Base-by-base conservation (phyloP, 2,797 vertebrate genomes). In the Dromococcyx pavoninus region DNA sequence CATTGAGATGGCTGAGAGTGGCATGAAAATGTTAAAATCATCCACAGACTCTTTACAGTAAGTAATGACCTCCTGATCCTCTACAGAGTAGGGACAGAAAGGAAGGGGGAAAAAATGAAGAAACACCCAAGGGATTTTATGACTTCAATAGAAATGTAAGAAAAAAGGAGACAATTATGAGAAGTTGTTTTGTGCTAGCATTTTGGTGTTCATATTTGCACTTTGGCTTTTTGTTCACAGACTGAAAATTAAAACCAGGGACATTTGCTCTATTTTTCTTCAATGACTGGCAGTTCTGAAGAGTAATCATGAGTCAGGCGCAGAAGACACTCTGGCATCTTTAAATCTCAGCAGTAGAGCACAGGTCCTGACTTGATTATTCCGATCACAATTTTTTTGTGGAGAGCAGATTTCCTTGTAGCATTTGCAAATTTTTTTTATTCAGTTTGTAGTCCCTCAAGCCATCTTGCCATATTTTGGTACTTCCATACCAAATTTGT, bases 1-100 rank as follows among this genome's bases (percentile, higher is more conserved):
- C 60, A 98, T 99, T 23, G 98, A 99, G 97, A 98, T 99, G 98
- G 98, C 98, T 74, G 99, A 99, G 93, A 98, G 98, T 37, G 98
- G 98, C 27, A 97, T 98, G 30, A 98, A 98, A 57, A 98, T 96
- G 11, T 96, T 98, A 17, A 86, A 98, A 35, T 81, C 97, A 10
- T 98, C 98, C 46, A 53, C 98, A 17, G 13, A 94, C 46, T 96
- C 98, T 9, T 92, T 97, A 35, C 96, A 97, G 99, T 99, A 98
- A 93, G 98, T 98, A 79, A 16, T 7, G 6, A n/a, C 22, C 19
- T 64, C 25, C 46, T 35, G 9, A 71, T 4, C 3, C 14, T 77
- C 86, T 85, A 43, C 37, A 85, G 39, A 71, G 9, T 4, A 75
- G 28, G 8, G 6, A 25, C 4, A 27, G 24, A 41, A 79, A n/a